Percentiles rank a stretch among this genome's conserved stretches.
Evolutionary conservation across 2,888 invertebrate species (phyloP).

Genomic region (Graphium colonna): DNA sequence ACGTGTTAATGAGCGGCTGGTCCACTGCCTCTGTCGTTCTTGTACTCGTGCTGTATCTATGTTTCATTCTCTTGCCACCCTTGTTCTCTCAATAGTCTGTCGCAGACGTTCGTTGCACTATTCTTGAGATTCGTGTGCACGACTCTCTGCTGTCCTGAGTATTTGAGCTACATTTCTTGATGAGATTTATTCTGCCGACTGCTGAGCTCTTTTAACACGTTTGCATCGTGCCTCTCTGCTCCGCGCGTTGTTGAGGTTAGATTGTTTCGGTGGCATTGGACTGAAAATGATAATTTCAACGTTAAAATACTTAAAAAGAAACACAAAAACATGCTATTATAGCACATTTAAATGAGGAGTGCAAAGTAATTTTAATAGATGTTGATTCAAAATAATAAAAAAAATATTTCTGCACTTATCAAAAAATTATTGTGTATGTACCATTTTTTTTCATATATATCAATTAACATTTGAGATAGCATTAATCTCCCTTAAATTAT

Average conservation of each 20-base stretch:
- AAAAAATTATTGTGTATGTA: no score
- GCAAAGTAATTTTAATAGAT: no score
- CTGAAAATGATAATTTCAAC: no score
- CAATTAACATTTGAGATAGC: no score
- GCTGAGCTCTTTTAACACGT: constrained; percentile 34
- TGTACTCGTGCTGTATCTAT: not conserved
- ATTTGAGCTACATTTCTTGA: constrained; percentile 35
- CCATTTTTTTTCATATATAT: no score
- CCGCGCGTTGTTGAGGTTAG: constrained; percentile 31
- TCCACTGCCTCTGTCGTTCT: not conserved
- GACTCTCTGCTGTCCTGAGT: constrained; percentile 27
- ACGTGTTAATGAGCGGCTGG: not conserved
- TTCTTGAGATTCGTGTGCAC: constrained; percentile 12
- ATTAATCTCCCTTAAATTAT: no score
- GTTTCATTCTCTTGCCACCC: not conserved
- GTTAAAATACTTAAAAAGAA: no score
- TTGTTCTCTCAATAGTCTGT: constrained; percentile 30
- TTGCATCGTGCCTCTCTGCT: constrained; percentile 34
- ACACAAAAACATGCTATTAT: no score
- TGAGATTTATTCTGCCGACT: constrained; percentile 31
- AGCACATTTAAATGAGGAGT: no score
- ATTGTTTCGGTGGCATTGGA: no score
- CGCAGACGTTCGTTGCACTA: not conserved
- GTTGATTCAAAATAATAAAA: no score
- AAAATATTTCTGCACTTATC: no score